Evolutionary conservation across 2,113 vertebrate genomes (phyloP), one percentile per base, ranked within the genome.

Genomic region (Sebastes fasciatus): DNA sequence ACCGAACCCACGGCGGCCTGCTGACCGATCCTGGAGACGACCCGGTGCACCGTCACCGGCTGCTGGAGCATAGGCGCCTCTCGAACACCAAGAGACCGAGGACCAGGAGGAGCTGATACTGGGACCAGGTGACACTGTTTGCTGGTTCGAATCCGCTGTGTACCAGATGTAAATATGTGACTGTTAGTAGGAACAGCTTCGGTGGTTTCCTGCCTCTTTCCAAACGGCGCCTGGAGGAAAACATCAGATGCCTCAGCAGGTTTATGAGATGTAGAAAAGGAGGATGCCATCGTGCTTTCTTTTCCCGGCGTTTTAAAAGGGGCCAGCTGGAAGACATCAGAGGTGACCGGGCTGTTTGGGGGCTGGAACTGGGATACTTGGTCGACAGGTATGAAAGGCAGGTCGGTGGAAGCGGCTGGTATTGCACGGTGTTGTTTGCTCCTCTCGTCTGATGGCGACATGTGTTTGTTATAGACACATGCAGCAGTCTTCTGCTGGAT

Each of bases 11-110:
- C 95, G 0, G 98, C 95, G 0, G 94, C 96, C 90, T 96, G 97
- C 71, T 95, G 97, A 70, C 96, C 96, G 79, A 96, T 94, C 67
- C 97, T 96, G 48, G 97, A 97, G 52, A 99, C 95, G 16, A 99
- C 96, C n/a, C 97, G 96, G 90, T 97, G 97, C 64, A 98, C 97
- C 8, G 96, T 96, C 48, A 98, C 96, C 58, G 97, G 97, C 93
- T 96, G 96, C 92, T 96, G 95, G 46, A 91, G 89, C 75, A 93
- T 78, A 14, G 96, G 95, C 0, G 93, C 91, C 4, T 95, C 84
- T 4, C 94, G 94, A 0, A 90, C 83, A 54, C 88, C 87, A 85
- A 95, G 93, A 73, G 94, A 86, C 52, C 90, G 91, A 81, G 73
- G 85, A 52, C 68, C 71, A 58, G 66, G 8, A 0, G 90, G 11